These are phyloP conservation scores for Choloepus didactylus DNA, from an alignment of 2,797 vertebrate species.

Conservation along the genomic window DNA sequence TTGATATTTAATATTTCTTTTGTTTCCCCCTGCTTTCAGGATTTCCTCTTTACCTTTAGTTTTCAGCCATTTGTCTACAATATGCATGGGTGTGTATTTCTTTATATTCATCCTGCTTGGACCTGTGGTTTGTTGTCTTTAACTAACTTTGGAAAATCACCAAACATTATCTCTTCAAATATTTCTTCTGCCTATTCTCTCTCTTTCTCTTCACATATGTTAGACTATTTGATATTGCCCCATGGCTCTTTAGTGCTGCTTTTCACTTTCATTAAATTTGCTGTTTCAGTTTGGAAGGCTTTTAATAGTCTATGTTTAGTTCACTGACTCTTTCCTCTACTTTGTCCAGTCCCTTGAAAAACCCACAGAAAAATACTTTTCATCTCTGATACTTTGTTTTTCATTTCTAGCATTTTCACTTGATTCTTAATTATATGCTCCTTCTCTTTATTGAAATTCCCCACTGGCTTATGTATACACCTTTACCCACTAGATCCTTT, in stretches of 20 bases:
- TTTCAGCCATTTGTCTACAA: slow-evolving; percentile 7
- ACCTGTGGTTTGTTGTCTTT: not conserved
- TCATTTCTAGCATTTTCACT: not conserved
- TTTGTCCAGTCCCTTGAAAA: not conserved
- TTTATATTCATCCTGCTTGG: not conserved
- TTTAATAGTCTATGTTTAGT: not conserved
- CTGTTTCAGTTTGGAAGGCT: not conserved
- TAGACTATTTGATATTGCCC: not conserved
- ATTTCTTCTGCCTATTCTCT: not conserved
- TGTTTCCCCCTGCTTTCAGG: not conserved
- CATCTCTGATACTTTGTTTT: not conserved
- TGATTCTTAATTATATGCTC: not conserved
- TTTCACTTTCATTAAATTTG: not conserved
- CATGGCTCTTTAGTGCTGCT: not conserved
- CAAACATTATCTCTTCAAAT: not conserved
- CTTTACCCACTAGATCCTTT: not conserved
- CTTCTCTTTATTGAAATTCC: not conserved
- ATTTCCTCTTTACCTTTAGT: not conserved
- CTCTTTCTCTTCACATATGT: not conserved
- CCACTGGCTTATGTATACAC: not conserved
- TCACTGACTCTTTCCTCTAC: not conserved
- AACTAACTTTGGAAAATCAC: not conserved
- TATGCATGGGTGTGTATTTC: not conserved
- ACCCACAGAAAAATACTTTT: not conserved
- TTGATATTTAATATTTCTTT: not conserved